Evolutionary conservation across 2,888 invertebrate genomes (phyloP).

Genomic region (Cancer borealis): DNA sequence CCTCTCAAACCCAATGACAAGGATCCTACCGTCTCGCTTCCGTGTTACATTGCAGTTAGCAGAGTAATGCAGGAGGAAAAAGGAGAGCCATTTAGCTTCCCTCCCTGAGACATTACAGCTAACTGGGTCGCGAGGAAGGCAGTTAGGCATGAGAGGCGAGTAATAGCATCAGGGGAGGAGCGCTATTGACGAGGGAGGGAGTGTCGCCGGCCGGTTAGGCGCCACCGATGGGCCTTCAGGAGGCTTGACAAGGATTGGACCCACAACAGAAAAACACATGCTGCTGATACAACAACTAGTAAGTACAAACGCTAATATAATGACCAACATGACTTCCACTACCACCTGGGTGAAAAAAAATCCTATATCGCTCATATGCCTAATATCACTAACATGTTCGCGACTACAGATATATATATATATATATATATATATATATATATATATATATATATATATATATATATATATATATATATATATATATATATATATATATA

Average conservation of each 20-base stretch:
- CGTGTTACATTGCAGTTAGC: background rate
- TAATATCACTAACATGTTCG: too few relatives aligned
- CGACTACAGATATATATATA: too few relatives aligned
- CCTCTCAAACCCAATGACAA: background rate
- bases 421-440: too few relatives aligned
- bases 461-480: too few relatives aligned
- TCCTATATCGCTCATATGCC: too few relatives aligned
- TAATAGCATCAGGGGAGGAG: background rate
- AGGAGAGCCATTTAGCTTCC: constrained; percentile 5
- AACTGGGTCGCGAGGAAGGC: background rate
- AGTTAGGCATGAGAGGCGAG: constrained; percentile 14
- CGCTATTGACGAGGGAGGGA: constrained; percentile 9
- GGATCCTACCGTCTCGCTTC: background rate
- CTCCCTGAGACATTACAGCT: background rate
- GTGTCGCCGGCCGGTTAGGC: background rate
- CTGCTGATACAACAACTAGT: too few relatives aligned
- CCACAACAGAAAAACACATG: background rate
- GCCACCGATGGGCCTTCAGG: background rate
- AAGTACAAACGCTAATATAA: too few relatives aligned
- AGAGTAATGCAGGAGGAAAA: background rate
- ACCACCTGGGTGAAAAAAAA: too few relatives aligned
- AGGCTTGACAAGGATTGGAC: background rate
- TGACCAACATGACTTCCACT: too few relatives aligned
- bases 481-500: too few relatives aligned
- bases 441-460: too few relatives aligned